phyloP scores from a whole-genome alignment of 2,113 vertebrate species.

The Isichthys henryi region DNA sequence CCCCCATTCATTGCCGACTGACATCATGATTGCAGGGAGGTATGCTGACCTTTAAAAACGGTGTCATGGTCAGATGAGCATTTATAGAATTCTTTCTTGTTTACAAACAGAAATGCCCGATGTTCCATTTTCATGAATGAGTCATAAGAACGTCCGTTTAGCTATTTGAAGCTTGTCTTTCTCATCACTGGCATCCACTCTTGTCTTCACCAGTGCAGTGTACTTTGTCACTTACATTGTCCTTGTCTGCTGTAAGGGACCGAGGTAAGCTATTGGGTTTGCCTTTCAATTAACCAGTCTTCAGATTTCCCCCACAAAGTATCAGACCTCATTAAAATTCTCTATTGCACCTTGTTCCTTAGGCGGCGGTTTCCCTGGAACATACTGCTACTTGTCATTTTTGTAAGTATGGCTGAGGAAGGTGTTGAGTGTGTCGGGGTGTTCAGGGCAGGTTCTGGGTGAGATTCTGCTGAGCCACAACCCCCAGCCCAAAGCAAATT shows the following conservation, averaged over 20 bases:
- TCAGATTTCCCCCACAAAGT: neutral
- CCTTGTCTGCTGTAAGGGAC: constrained; percentile 79
- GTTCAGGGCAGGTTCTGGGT: neutral
- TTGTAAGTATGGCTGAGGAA: constrained; percentile 68
- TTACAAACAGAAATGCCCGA: neutral
- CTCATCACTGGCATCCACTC: neutral
- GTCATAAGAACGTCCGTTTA: neutral
- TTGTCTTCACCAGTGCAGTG: constrained; percentile 61
- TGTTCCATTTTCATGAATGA: neutral
- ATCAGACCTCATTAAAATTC: neutral
- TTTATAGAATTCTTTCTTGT: neutral
- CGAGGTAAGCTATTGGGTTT: constrained; percentile 66
- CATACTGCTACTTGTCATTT: constrained; percentile 75
- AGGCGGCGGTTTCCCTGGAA: constrained; percentile 94
- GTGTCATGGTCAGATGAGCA: neutral
- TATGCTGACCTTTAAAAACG: neutral
- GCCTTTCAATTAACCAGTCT: neutral
- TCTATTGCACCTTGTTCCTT: constrained; percentile 14
- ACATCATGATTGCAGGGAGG: neutral
- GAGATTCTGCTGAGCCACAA: neutral
- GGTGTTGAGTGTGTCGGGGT: neutral
- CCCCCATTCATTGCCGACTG: neutral
- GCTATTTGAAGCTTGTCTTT: neutral
- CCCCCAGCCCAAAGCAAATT: no score
- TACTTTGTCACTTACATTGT: constrained; percentile 78